Conservation (phyloP, 2,797 vertebrate species). For the Alca torda region DNA sequence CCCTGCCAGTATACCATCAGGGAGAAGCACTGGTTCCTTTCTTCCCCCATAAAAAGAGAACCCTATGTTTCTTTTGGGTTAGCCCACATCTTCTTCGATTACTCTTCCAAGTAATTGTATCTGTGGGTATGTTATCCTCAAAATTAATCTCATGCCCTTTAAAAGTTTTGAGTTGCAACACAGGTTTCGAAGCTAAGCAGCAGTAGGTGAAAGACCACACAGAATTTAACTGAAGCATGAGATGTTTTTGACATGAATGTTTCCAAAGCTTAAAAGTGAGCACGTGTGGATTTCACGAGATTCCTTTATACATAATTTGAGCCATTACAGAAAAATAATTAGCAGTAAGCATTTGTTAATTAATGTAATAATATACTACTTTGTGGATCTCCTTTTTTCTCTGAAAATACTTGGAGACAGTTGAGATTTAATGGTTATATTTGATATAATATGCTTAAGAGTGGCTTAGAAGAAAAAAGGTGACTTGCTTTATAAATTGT, state of each 20-base stretch:
- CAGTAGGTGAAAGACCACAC: background rate
- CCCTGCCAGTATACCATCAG: background rate
- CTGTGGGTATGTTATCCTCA: background rate
- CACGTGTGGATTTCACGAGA: background rate
- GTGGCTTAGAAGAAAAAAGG: background rate
- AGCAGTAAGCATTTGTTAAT: background rate
- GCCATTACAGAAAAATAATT: background rate
- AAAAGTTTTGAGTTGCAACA: background rate
- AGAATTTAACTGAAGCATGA: background rate
- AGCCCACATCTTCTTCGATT: rapidly evolving
- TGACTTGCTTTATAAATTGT: background rate
- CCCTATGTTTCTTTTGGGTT: background rate
- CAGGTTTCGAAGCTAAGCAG: background rate
- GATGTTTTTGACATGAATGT: background rate
- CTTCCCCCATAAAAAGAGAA: background rate
- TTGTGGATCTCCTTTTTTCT: background rate
- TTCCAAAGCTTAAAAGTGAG: background rate
- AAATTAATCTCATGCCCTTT: background rate
- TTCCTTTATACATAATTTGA: background rate
- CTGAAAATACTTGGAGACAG: background rate
- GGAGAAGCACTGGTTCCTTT: background rate
- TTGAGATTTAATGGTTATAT: background rate
- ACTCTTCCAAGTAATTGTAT: background rate
- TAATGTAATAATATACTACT: background rate
- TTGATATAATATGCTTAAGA: background rate